A percentile compares a stretch with the other conserved stretches of the same genome.
Conservation (phyloP, 2,888 invertebrate genomes). For the Drosophila mettleri region DNA sequence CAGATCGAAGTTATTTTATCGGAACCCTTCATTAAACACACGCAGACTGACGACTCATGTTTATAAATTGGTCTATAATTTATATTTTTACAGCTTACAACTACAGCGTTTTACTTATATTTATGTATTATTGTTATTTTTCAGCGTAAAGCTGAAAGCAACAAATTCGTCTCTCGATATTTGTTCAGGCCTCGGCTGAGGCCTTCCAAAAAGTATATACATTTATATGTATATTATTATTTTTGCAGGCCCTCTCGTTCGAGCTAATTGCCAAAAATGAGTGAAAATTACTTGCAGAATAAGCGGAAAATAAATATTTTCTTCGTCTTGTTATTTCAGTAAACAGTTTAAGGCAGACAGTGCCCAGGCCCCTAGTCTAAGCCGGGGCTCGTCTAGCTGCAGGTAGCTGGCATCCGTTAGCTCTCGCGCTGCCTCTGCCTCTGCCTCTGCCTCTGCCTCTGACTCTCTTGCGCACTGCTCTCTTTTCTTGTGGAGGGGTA, state of each 20-base stretch:
- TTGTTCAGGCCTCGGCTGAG: slow-evolving; percentile 39
- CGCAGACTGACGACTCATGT: slow-evolving; percentile 72
- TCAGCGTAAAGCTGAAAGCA: slow-evolving; percentile 3
- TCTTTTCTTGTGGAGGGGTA: slow-evolving; percentile 57
- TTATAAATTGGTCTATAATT: slow-evolving; percentile 83
- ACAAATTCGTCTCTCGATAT: slow-evolving; percentile 26
- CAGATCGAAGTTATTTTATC: slow-evolving; percentile 37
- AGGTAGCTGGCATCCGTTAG: slow-evolving; percentile 34
- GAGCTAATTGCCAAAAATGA: slow-evolving; percentile 72
- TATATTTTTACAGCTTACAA: slow-evolving; percentile 76
- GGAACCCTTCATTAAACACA: slow-evolving; percentile 77
- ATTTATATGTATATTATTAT: slow-evolving; percentile 21
- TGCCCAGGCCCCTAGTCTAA: slow-evolving; percentile 59
- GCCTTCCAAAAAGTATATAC: slow-evolving; percentile 14
- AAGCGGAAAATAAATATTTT: slow-evolving; percentile 59
- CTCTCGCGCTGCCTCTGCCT: not conserved
- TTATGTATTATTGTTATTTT: slow-evolving; percentile 38
- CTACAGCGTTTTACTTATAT: slow-evolving; percentile 12
- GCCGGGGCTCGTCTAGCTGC: slow-evolving; percentile 51
- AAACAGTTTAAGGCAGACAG: slow-evolving; percentile 67
- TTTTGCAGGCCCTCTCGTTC: slow-evolving; percentile 57
- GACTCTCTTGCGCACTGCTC: not conserved
- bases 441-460: too few relatives aligned
- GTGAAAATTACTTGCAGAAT: slow-evolving; percentile 46
- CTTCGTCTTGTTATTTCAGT: slow-evolving; percentile 64